Conservation (phyloP, 2,797 vertebrate genomes). For the Parambassis ranga region DNA sequence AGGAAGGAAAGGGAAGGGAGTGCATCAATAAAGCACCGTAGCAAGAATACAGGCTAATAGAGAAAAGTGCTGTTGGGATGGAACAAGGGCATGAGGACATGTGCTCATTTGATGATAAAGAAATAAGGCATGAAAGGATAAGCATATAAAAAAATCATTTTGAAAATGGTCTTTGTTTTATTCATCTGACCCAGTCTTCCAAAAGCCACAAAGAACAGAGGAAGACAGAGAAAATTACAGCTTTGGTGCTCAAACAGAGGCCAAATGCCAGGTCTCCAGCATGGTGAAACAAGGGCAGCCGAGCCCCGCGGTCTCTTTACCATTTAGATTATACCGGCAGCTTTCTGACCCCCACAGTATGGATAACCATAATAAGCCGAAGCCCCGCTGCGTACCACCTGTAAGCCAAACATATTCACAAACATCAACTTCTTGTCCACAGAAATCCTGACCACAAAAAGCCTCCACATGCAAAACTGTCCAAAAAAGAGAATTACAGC, state of each 20-base stretch:
- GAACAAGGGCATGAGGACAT: conserved; percentile 67
- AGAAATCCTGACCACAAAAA: conserved; percentile 11
- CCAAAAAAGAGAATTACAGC: neutral
- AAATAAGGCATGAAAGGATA: conserved; percentile 63
- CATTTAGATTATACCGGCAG: conserved; percentile 72
- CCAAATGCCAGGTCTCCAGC: conserved; percentile 71
- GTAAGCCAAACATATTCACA: conserved; percentile 58
- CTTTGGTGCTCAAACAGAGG: conserved; percentile 69
- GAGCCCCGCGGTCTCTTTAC: conserved; percentile 65
- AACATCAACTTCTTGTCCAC: conserved; percentile 24
- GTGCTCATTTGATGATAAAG: conserved; percentile 73
- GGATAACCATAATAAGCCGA: conserved; percentile 63
- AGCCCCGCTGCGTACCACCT: conserved; percentile 58
- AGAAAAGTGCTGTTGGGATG: conserved; percentile 50
- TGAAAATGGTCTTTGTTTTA: conserved; percentile 68
- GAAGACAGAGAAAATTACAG: conserved; percentile 65
- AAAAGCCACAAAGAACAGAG: conserved; percentile 56
- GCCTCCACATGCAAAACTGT: conserved; percentile 2
- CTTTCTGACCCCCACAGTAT: conserved; percentile 72
- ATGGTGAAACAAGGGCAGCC: conserved; percentile 66
- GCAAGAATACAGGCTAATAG: conserved; percentile 37
- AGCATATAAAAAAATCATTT: conserved; percentile 61
- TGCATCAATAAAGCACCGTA: conserved; percentile 53
- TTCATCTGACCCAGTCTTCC: conserved; percentile 63
- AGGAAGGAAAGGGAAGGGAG: conserved; percentile 44